Conservation (phyloP, 1,140 invertebrate genomes). For the Drosophila kurseongensis region DNA sequence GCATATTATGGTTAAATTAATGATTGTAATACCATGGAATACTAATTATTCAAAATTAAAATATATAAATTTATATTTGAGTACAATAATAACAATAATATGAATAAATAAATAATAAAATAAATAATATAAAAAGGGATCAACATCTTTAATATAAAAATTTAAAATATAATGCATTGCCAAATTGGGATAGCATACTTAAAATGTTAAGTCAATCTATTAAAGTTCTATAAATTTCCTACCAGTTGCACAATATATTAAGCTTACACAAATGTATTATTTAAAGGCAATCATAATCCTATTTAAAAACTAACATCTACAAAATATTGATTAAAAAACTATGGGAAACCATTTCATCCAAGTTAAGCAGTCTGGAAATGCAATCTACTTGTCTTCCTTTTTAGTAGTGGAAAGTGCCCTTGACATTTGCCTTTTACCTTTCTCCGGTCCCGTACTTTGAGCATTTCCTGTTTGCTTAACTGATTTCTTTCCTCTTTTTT, state of each 20-base stretch:
- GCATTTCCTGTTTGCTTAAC: slow-evolving; percentile 69
- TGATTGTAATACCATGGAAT: neutral
- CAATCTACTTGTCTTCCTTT: slow-evolving; percentile 15
- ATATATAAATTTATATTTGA: too few relatives aligned
- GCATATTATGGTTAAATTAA: neutral
- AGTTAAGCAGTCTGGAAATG: slow-evolving; percentile 4
- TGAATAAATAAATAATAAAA: too few relatives aligned
- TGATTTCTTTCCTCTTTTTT: slow-evolving; percentile 73
- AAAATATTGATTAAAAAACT: neutral
- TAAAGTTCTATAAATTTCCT: too few relatives aligned
- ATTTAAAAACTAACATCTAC: neutral
- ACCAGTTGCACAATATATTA: too few relatives aligned
- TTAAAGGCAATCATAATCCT: too few relatives aligned
- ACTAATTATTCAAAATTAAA: neutral
- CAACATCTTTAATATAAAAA: too few relatives aligned
- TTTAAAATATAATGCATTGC: too few relatives aligned
- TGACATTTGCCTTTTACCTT: slow-evolving; percentile 66
- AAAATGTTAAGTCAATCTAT: too few relatives aligned
- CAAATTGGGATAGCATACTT: too few relatives aligned
- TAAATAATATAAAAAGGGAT: too few relatives aligned
- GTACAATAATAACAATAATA: too few relatives aligned
- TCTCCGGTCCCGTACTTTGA: slow-evolving; percentile 26
- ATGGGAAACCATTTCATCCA: neutral
- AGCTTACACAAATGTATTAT: too few relatives aligned
- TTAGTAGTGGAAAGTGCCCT: slow-evolving; percentile 57